Conservation (phyloP, 2,113 vertebrate genomes). For the Trochalopteron elliotii region DNA sequence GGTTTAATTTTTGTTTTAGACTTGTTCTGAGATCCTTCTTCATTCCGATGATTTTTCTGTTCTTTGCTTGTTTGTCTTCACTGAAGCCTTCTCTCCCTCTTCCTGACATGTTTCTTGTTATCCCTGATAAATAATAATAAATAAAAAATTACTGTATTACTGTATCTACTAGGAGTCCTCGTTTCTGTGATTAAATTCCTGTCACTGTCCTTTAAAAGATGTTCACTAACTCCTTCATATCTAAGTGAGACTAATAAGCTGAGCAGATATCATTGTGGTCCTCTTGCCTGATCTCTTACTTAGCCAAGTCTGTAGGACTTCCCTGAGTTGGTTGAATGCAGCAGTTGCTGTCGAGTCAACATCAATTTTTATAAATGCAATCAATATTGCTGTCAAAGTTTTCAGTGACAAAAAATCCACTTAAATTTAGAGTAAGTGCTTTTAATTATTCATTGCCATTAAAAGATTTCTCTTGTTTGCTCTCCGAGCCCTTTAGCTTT, state of each 20-base stretch:
- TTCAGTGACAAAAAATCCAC: neutral
- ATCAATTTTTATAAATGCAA: neutral
- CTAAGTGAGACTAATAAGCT: neutral
- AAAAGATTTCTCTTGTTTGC: neutral
- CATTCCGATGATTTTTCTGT: neutral
- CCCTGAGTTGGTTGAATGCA: neutral
- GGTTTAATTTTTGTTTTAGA: slow-evolving; percentile 35
- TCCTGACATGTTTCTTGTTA: neutral
- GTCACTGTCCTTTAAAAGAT: neutral
- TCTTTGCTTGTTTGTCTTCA: neutral
- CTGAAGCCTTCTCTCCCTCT: neutral
- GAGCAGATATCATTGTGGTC: neutral
- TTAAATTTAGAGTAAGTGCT: neutral
- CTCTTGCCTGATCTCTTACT: neutral
- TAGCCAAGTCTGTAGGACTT: neutral
- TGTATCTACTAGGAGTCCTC: neutral
- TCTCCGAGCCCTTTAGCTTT: neutral
- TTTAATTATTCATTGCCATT: neutral
- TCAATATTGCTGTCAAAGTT: neutral
- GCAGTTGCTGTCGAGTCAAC: neutral
- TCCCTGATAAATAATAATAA: neutral
- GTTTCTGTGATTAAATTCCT: neutral
- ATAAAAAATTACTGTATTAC: neutral
- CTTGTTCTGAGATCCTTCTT: neutral
- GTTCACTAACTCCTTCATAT: neutral